These are phyloP conservation scores for Babyrousa celebensis DNA, from an alignment of 2,797 vertebrate species.

Conservation along the genomic window DNA sequence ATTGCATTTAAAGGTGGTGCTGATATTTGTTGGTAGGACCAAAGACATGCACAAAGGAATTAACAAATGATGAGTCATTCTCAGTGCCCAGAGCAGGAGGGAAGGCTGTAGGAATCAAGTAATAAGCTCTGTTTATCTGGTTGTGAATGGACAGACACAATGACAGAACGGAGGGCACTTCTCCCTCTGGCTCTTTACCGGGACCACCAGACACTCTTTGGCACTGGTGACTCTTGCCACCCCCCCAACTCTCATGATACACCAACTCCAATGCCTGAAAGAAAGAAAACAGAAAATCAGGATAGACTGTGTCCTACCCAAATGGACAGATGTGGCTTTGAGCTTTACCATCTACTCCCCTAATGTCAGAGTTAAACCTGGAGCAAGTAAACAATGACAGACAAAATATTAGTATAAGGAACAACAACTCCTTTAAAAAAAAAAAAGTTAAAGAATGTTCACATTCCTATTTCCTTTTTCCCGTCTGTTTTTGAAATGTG, in stretches of 20 bases:
- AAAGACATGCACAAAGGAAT: slow-evolving; percentile 41
- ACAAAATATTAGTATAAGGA: not conserved
- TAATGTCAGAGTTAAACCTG: not conserved
- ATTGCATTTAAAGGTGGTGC: slow-evolving; percentile 27
- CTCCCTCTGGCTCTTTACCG: not conserved
- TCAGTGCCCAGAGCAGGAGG: not conserved
- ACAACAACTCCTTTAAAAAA: not conserved
- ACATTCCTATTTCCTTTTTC: not conserved
- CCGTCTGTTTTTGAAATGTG: slow-evolving; percentile 26
- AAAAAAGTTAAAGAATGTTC: not conserved
- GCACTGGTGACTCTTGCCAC: not conserved
- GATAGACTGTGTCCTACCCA: not conserved
- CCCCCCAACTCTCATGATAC: not conserved
- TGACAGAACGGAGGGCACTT: not conserved
- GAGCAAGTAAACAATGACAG: not conserved
- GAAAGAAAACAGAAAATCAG: not conserved
- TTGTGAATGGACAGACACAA: not conserved
- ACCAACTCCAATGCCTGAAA: not conserved
- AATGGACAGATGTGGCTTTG: not conserved
- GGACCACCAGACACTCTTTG: not conserved
- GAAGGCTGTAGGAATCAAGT: not conserved
- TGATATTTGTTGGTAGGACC: not conserved
- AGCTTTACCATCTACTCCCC: not conserved
- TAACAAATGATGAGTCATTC: not conserved
- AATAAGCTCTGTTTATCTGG: not conserved